A percentile compares a stretch with the other conserved stretches of the same genome.
Conservation (phyloP, 2,113 vertebrate species). For the Lycaon pictus region DNA sequence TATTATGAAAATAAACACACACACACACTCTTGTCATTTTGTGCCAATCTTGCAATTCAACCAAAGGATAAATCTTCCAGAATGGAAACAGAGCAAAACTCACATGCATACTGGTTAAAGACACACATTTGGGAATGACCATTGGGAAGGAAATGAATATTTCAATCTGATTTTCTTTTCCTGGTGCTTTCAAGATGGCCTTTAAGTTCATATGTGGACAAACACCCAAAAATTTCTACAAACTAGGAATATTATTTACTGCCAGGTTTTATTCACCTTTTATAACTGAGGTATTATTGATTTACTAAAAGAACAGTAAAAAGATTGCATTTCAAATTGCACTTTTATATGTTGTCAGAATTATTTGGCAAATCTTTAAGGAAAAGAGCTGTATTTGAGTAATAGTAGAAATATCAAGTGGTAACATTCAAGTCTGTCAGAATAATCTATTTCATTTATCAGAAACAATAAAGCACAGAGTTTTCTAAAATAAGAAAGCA, state of each 20-base stretch:
- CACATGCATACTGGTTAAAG: not conserved
- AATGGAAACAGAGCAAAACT: not conserved
- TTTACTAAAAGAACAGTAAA: constrained; percentile 3
- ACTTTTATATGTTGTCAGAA: constrained; percentile 34
- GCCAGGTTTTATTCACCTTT: not conserved
- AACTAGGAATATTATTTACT: not conserved
- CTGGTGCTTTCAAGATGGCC: not conserved
- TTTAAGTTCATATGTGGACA: not conserved
- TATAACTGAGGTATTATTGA: not conserved
- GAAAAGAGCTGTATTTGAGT: not conserved
- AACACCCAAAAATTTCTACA: constrained; percentile 12
- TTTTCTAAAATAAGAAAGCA: constrained; percentile 1
- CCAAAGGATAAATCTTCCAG: not conserved
- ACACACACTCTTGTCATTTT: not conserved
- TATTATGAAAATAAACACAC: not conserved
- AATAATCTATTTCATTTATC: constrained; percentile 53
- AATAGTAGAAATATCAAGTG: not conserved
- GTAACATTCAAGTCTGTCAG: constrained; percentile 4
- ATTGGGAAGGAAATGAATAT: not conserved
- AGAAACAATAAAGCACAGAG: constrained; percentile 3
- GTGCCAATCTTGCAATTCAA: not conserved
- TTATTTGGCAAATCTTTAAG: constrained; percentile 55
- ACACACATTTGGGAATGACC: not conserved
- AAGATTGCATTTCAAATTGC: not conserved
- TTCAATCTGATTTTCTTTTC: not conserved